Percentiles rank a stretch among this genome's conserved stretches.
Conservation (phyloP, 2,888 invertebrate species). For the Trachelus tabidus region DNA sequence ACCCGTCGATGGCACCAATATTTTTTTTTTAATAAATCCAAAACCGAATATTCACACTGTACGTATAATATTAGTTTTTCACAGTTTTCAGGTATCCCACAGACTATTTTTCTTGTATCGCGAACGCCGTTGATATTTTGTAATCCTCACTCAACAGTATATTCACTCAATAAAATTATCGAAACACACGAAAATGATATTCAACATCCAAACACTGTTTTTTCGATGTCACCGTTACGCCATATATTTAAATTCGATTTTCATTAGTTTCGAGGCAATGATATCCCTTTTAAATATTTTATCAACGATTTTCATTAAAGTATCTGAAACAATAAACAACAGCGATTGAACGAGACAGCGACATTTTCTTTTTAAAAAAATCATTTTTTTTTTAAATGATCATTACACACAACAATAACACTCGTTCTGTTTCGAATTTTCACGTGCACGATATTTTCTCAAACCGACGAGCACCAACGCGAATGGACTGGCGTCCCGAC, state of each 20-base stretch:
- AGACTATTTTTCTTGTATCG: neutral
- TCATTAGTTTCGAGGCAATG: neutral
- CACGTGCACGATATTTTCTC: neutral
- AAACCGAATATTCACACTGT: neutral
- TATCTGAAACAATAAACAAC: neutral
- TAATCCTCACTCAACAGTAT: neutral
- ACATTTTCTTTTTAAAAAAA: slow-evolving; percentile 62
- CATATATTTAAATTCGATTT: neutral
- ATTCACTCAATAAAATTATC: neutral
- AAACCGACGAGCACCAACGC: neutral
- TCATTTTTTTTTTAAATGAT: slow-evolving; percentile 45
- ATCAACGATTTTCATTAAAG: neutral
- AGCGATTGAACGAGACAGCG: slow-evolving; percentile 47
- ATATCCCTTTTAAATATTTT: neutral
- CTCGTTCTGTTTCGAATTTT: neutral
- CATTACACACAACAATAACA: neutral
- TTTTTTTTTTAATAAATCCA: neutral
- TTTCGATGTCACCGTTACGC: neutral
- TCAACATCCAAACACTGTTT: neutral
- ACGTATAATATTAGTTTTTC: neutral
- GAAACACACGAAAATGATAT: neutral
- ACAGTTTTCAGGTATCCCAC: neutral
- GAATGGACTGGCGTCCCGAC: slow-evolving; percentile 25
- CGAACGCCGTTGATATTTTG: neutral
- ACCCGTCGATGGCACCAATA: neutral